Evolutionary conservation across 2,888 invertebrate species (phyloP).

Genomic region (Hypomecis punctinalis): DNA sequence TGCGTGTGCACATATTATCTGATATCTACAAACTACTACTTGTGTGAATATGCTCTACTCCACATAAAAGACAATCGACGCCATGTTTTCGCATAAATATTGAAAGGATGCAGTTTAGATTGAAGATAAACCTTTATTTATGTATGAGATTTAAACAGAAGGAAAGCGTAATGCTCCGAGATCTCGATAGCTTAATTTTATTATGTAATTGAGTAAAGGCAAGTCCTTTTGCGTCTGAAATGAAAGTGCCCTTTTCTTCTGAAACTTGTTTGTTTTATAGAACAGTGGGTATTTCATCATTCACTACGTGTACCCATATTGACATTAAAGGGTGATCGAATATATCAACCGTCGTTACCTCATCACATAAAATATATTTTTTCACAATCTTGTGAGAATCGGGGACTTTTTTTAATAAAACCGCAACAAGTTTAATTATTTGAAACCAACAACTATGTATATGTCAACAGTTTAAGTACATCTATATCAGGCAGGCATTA

Average conservation of each 20-base stretch:
- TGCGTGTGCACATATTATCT: constrained; percentile 37
- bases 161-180: not conserved
- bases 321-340: no score
- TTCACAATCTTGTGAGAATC: no score
- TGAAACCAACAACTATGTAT: no score
- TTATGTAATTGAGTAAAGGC: not conserved
- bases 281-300: no score
- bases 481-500: no score
- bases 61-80: constrained; percentile 15
- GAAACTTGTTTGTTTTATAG: no score
- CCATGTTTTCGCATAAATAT: not conserved
- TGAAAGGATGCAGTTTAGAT: not conserved
- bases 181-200: not conserved
- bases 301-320: no score
- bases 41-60: constrained; percentile 26
- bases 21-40: constrained; percentile 26
- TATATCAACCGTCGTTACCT: no score
- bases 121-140: not conserved
- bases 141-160: not conserved
- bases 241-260: not conserved
- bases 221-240: not conserved
- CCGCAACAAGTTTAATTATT: no score
- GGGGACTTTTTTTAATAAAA: no score
- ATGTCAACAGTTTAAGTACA: no score
- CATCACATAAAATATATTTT: no score